Base-by-base conservation (phyloP, 2,113 vertebrate species). In the Hippolais icterina region DNA sequence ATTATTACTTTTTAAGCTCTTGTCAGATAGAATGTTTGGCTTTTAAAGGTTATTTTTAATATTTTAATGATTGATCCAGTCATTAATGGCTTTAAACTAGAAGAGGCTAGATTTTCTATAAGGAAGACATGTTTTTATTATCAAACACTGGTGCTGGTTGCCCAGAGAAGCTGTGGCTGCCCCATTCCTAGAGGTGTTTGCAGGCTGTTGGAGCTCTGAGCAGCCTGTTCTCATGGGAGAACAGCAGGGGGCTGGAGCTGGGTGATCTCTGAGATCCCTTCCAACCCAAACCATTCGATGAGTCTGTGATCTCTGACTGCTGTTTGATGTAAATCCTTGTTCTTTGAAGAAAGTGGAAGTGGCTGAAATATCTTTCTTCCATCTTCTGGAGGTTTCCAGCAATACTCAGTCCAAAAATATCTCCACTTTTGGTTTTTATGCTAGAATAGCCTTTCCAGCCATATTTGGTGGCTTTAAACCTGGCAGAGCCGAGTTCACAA, bases 61-160 rank as follows among this genome's bases (percentile, higher is more conserved):
- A 56, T 76, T 80, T 90, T 92, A 9, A 9, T 50, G 33, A 39
- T 37, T 2, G 41, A 77, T 57, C 35, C 5, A 42, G 5, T 49
- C 18, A 24, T 74, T 21, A 81, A 21, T 50, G 6, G 1, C 20
- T 89, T 81, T 41, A 53, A 89, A 37, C 4, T 57, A 17, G 23
- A 57, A 82, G 10, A 14, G 1, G 1, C 5, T 37, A 50, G 10
- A 8, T 76, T 68, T 31, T 14, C 15, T 39, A 1, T 15, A 24
- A 46, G 47, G 12, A 65, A n/a, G 50, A 8, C 0, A 0, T 15
- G 6, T 39, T 72, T 75, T 80, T 25, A 3, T 33, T 44, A 2
- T 57, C 10, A 54, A 39, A 7, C 21, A 8, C 39, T 27, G 42
- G 10, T 7, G 21, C 7, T 41, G 28, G 33, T 11, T 71, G 27